phyloP scores from a whole-genome alignment of 2,888 invertebrate species.

The Ennomos quercinarius region DNA sequence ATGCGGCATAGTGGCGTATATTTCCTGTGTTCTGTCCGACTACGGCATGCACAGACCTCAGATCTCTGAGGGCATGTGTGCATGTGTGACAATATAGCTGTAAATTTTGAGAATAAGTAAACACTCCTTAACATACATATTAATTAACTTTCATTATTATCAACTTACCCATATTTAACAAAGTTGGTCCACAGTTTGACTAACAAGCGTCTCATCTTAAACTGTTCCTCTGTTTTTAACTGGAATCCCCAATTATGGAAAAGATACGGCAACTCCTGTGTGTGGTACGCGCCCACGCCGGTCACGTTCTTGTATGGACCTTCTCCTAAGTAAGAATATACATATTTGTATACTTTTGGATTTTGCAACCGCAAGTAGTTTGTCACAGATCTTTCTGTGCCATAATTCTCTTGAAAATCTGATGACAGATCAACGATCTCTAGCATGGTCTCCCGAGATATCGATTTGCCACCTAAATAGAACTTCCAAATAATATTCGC shows the following conservation, averaged over 20 bases:
- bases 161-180: constrained; percentile 59
- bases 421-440: constrained; percentile 51
- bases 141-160: constrained; percentile 7
- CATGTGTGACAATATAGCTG: too few relatives aligned
- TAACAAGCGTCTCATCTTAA: constrained; percentile 52
- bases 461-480: constrained; percentile 48
- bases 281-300: constrained; percentile 53
- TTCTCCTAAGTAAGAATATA: constrained; percentile 54
- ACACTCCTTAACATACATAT: neutral
- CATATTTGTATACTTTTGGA: constrained; percentile 49
- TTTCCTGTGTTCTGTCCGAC: too few relatives aligned
- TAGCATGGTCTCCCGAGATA: constrained; percentile 46
- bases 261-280: constrained; percentile 53
- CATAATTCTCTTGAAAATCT: constrained; percentile 51
- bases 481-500: constrained; percentile 42
- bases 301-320: constrained; percentile 47
- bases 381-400: constrained; percentile 51
- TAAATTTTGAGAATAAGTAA: too few relatives aligned
- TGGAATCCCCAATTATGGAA: constrained; percentile 37
- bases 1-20: too few relatives aligned
- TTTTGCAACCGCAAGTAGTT: constrained; percentile 50
- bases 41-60: too few relatives aligned
- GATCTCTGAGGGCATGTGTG: too few relatives aligned
- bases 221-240: constrained; percentile 49
- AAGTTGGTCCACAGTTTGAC: constrained; percentile 62